Evolutionary conservation across 1,140 invertebrate genomes (phyloP).

Genomic region (Sycophaga agraensis): DNA sequence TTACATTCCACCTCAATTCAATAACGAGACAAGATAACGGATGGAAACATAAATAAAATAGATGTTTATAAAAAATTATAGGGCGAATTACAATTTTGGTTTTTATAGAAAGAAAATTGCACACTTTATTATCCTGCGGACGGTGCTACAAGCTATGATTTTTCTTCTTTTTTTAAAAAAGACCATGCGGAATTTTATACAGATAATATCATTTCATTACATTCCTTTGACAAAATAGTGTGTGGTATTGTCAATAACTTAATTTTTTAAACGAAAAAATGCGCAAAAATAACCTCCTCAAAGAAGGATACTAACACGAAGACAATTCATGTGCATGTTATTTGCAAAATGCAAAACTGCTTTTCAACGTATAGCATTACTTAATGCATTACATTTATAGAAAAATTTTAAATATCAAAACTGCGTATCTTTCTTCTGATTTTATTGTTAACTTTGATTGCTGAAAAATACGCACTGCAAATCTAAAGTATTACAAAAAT

Average conservation of each 20-base stretch:
- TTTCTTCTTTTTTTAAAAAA: constrained; percentile 35
- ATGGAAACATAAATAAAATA: constrained; percentile 20
- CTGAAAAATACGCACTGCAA: constrained; percentile 11
- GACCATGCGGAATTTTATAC: constrained; percentile 39
- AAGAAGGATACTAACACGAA: constrained; percentile 9
- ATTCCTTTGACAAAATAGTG: constrained; percentile 30
- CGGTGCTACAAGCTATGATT: constrained; percentile 45
- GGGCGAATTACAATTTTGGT: constrained; percentile 11
- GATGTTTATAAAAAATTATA: constrained; percentile 23
- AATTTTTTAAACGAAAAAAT: constrained; percentile 18
- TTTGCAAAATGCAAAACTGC: constrained; percentile 19
- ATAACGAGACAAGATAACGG: constrained; percentile 16
- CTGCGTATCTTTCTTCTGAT: constrained; percentile 6
- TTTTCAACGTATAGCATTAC: constrained; percentile 25
- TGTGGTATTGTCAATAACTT: constrained; percentile 24
- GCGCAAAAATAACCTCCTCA: constrained; percentile 19
- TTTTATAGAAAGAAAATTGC: constrained; percentile 42
- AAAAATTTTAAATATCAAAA: constrained; percentile 25
- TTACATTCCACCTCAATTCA: constrained; percentile 3
- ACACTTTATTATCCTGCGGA: constrained; percentile 45
- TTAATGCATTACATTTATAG: constrained; percentile 13
- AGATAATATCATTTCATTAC: constrained; percentile 32
- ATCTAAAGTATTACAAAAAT: constrained; percentile 21
- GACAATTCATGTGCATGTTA: constrained; percentile 15
- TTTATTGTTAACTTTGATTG: not conserved